A percentile compares a stretch with the other conserved stretches of the same genome.
These are phyloP conservation scores for Lasiommata megera DNA, from an alignment of 2,888 invertebrate species.

Conservation along the genomic window DNA sequence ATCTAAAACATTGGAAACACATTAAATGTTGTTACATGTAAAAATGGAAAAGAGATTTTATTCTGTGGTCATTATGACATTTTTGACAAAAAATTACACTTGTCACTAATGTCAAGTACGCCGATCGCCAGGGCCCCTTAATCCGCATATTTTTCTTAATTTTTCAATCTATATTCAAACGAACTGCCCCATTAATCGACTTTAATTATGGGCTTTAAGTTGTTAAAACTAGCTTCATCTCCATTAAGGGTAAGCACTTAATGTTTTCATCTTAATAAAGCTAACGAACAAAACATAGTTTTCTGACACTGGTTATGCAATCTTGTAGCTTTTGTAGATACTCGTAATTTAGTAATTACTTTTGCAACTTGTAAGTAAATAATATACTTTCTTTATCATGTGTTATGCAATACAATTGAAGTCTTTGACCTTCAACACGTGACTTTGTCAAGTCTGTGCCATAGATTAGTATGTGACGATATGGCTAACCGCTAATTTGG, in stretches of 20 bases:
- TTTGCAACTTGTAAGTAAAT: too few relatives aligned
- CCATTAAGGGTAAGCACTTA: constrained; percentile 61
- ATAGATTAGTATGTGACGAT: not conserved
- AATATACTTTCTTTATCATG: not conserved
- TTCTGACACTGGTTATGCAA: constrained; percentile 32
- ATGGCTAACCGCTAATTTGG: too few relatives aligned
- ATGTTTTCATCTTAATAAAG: not conserved
- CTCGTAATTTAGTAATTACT: constrained; percentile 2
- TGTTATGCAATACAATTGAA: constrained; percentile 4
- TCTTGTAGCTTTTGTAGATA: constrained; percentile 10
- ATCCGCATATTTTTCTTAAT: not conserved
- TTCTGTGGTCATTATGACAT: not conserved
- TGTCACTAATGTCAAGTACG: constrained; percentile 20
- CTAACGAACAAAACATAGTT: not conserved
- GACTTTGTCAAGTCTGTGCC: constrained; percentile 53
- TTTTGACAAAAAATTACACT: not conserved
- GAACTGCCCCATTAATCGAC: constrained; percentile 27
- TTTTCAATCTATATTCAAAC: not conserved
- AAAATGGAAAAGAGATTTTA: not conserved
- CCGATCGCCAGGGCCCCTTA: constrained; percentile 38
- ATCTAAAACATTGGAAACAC: too few relatives aligned
- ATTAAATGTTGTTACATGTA: too few relatives aligned
- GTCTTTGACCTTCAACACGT: constrained; percentile 70
- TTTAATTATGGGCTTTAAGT: constrained; percentile 66
- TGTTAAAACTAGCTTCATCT: constrained; percentile 66